Percentiles rank a stretch among this genome's conserved stretches.
phyloP scores from a whole-genome alignment of 1,140 invertebrate genomes.

The Tachypleus tridentatus region DNA sequence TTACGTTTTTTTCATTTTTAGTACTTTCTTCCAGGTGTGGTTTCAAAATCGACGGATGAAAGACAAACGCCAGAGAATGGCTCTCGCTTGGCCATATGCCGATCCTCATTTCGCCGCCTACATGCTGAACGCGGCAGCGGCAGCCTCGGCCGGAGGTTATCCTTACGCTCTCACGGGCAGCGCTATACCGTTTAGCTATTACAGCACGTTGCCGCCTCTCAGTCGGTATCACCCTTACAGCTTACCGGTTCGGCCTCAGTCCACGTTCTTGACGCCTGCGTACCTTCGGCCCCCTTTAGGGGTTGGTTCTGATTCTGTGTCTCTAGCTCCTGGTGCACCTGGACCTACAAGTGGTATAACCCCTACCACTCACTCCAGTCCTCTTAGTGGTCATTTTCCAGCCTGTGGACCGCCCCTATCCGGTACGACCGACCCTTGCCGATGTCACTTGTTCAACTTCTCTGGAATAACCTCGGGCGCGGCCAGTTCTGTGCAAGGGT shows the following conservation, averaged over 20 bases:
- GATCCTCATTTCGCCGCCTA: slow-evolving; percentile 83
- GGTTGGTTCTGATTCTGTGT: slow-evolving; percentile 6
- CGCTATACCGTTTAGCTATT: slow-evolving; percentile 20
- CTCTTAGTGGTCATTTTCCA: background rate
- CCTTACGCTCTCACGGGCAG: slow-evolving; percentile 28
- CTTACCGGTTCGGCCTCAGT: slow-evolving; percentile 20
- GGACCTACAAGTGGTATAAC: background rate
- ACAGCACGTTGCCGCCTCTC: slow-evolving; percentile 14
- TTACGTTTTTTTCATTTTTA: no score
- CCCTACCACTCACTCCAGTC: background rate
- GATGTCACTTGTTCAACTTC: slow-evolving; percentile 11
- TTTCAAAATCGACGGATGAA: slow-evolving; percentile 99
- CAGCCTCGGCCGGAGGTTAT: slow-evolving; percentile 44
- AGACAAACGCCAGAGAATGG: slow-evolving; percentile 82
- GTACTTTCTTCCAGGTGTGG: slow-evolving; percentile 65
- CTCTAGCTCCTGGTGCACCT: slow-evolving; percentile 6
- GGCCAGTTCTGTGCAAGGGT: slow-evolving; percentile 1
- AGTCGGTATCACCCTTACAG: slow-evolving; percentile 22
- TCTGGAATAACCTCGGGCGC: background rate
- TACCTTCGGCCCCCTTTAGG: slow-evolving; percentile 15
- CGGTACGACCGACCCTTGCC: slow-evolving; percentile 11
- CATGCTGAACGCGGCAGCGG: slow-evolving; percentile 78
- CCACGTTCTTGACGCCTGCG: slow-evolving; percentile 12
- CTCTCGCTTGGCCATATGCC: slow-evolving; percentile 86
- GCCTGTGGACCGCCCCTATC: slow-evolving; percentile 4